These are phyloP conservation scores for Melanostigma gelatinosum DNA, from an alignment of 2,113 vertebrate genomes.

Conservation along the genomic window DNA sequence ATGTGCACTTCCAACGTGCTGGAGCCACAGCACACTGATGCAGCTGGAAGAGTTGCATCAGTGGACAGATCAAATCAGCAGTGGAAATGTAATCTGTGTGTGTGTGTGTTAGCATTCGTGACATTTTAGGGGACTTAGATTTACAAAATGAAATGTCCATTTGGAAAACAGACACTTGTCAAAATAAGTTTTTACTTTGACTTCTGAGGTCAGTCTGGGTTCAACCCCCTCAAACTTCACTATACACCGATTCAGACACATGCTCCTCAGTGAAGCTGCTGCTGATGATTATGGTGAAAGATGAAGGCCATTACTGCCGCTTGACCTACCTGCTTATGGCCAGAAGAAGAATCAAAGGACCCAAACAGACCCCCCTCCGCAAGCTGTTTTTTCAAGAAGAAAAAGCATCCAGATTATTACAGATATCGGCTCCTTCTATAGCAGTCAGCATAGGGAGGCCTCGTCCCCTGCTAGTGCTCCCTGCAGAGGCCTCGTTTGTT, in stretches of 20 bases:
- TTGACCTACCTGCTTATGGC: conserved; percentile 63
- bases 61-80: conserved; percentile 36
- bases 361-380: conserved; percentile 42
- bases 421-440: conserved; percentile 38
- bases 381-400: conserved; percentile 39
- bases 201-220: conserved; percentile 27
- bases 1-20: conserved; percentile 58
- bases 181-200: neutral
- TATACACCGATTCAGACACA: conserved; percentile 40
- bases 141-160: neutral
- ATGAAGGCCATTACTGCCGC: conserved; percentile 70
- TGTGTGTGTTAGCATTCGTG: neutral
- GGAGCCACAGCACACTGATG: conserved; percentile 46
- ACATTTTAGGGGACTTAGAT: neutral
- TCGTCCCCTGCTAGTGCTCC: conserved; percentile 32
- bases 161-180: neutral
- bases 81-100: neutral
- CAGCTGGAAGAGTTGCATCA: conserved; percentile 42
- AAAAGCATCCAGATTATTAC: conserved; percentile 57
- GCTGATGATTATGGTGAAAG: conserved; percentile 59
- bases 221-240: conserved; percentile 27
- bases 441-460: neutral
- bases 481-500: conserved; percentile 60
- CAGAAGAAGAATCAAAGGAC: conserved; percentile 64
- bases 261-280: conserved; percentile 42